Evolutionary conservation across 1,140 invertebrate genomes (phyloP), one percentile per base, ranked within the genome.

Genomic region (Halesus radiatus): DNA sequence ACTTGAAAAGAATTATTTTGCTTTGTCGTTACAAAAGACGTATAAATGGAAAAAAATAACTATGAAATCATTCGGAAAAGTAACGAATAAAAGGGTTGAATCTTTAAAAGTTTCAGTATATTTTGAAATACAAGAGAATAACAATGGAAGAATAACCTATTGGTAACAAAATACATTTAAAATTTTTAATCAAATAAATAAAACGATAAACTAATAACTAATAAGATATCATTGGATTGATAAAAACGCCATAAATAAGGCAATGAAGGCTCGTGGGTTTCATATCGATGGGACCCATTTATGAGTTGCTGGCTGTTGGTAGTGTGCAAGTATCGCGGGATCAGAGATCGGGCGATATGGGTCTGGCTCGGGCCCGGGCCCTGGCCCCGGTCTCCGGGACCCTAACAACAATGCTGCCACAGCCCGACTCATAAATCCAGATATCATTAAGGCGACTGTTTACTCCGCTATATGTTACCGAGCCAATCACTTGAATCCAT

Each of bases 401-500:
- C 16, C 5, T 18, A 32, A 78, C 62, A 50, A 32, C 45, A 29
- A 29, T 29, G 26, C 26, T 3, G 26, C 32, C 66, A 54, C 45
- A 15, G 26, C 16, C 13, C 62, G 26, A 23, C 32, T 72, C 79
- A 80, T 80, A 80, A 80, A 80, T 80, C 79, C 77, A 20, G 54
- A 75, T 72, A 73, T 80, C 74, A 76, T 80, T 80, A 80, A 53
- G 56, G 22, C 26, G 60, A 78, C 62, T 66, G 64, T 68, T 72
- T 72, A 52, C 68, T 52, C 22, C 20, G 50, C 53, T 72, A 72
- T 72, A 26, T 72, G 68, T 72, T 53, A 72, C 50, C 15, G 68
- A 53, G 26, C 68, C 68, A 72, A 72, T 72, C 68, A 53, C 68
- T 13, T 72, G 26, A 23, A 72, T 72, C 50, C 50, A 72, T 72